Conservation (phyloP, 2,113 vertebrate species). For the Pycnonotus jocosus region DNA sequence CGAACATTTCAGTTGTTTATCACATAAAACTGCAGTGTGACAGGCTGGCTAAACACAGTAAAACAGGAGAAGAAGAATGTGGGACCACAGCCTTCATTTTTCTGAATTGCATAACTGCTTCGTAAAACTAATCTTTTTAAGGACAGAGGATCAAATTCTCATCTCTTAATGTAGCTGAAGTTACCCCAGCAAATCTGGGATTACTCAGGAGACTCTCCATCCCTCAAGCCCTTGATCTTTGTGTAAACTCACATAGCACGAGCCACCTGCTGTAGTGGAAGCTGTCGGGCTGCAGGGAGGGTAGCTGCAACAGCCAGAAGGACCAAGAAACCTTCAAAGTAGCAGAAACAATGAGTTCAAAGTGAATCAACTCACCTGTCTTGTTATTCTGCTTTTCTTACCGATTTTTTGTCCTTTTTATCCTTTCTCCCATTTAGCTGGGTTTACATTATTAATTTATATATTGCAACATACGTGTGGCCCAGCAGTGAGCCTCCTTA, state of each 20-base stretch:
- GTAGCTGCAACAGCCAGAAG: background rate
- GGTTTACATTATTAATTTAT: background rate
- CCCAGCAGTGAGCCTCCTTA: background rate
- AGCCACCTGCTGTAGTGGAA: background rate
- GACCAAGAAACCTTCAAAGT: background rate
- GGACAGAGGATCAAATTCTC: conserved; percentile 3
- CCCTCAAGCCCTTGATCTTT: background rate
- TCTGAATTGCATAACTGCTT: conserved; percentile 23
- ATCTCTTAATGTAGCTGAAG: background rate
- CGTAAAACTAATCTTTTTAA: background rate
- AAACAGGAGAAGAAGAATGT: background rate
- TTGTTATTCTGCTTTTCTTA: background rate
- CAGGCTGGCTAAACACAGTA: conserved; percentile 36
- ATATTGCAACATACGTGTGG: background rate
- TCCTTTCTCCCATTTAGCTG: background rate
- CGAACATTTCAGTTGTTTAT: background rate
- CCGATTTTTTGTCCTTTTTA: background rate
- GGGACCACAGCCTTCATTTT: conserved; percentile 8
- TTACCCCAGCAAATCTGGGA: conserved; percentile 2
- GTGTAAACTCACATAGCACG: accelerated
- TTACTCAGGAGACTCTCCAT: background rate
- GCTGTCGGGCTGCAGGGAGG: background rate
- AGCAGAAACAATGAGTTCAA: background rate
- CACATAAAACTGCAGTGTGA: background rate
- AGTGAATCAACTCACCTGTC: background rate